Base-by-base conservation (phyloP, 1,140 invertebrate genomes). In the Zaprionus lachaisei region DNA sequence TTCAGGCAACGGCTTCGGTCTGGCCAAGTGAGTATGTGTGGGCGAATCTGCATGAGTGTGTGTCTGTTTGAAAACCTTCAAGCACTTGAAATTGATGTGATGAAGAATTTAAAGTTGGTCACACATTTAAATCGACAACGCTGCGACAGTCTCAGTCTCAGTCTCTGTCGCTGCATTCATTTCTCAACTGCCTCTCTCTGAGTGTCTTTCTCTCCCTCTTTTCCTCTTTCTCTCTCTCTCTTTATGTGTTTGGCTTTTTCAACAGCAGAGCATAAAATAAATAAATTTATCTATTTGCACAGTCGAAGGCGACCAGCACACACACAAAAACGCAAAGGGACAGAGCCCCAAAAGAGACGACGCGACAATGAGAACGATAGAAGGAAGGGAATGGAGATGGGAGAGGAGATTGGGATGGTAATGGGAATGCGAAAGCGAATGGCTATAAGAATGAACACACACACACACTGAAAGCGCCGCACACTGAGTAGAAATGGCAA, bases 281-380 rank as follows among this genome's bases (percentile, higher is more conserved):
- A 87, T 89, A 87, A 87, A 87, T 87, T 89, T 89, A 87, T 87
- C 84, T 84, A 89, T 89, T 84, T 89, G 83, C 80, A 80, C 83
- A 85, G 83, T 87, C 83, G 86, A 85, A 86, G 83, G 80, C 83
- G 84, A 72, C 64, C 84, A 72, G 79, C 44, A 69, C 41, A 67
- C 31, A 11, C 3, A 34, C 31, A 83, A 67, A 79, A 72, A 61
- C 71, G 77, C 54, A 79, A 89, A 79, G 85, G 83, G 80, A 86
- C 81, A 86, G 80, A 82, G 79, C 67, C 67, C 70, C 72, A 55
- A 75, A 72, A 65, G 34, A 71, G 65, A 62, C 63, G 63, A 63
- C 31, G 24, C 55, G 62, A 44, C 62, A 55, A 28, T 56, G 57
- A 57, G 34, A 44, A 22, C 20, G 37, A 61, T 7, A 11, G 20